phyloP scores from a whole-genome alignment of 2,113 vertebrate genomes.

The Petrocephalus microphthalmus region DNA sequence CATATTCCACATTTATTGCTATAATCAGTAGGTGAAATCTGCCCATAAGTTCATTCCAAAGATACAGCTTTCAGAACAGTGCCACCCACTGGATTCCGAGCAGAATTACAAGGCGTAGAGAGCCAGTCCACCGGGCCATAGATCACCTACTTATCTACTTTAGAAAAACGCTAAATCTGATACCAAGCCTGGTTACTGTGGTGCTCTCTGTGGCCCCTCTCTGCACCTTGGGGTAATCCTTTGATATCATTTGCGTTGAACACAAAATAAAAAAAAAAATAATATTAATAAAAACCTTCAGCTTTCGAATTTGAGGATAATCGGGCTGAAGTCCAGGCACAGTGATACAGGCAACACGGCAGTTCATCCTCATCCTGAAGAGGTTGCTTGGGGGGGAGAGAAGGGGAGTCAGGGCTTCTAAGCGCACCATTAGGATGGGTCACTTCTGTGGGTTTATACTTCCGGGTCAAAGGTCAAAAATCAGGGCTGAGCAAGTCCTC shows the following conservation, averaged over 20 bases:
- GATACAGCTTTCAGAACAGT: conserved; percentile 39
- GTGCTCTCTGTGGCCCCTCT: conserved; percentile 12
- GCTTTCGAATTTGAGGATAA: conserved; percentile 19
- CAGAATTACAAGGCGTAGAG: conserved; percentile 33
- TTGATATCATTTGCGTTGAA: conserved; percentile 8
- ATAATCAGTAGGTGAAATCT: conserved; percentile 55
- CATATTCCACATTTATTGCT: conserved; percentile 70
- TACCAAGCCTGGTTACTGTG: conserved; percentile 24
- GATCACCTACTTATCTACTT: conserved; percentile 30
- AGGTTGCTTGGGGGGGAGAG: conserved; percentile 27
- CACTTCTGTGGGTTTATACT: conserved; percentile 48
- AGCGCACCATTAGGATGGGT: conserved; percentile 34
- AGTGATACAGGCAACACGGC: conserved; percentile 59
- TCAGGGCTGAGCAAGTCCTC: conserved; percentile 30
- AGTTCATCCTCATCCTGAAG: conserved; percentile 41
- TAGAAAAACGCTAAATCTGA: conserved; percentile 33
- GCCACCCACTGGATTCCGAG: conserved; percentile 43
- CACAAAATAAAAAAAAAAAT: not conserved
- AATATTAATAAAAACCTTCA: conserved; percentile 15
- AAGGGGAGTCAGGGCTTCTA: conserved; percentile 10
- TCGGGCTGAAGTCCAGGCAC: conserved; percentile 56
- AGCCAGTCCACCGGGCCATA: conserved; percentile 18
- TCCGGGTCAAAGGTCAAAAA: conserved; percentile 41
- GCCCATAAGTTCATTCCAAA: conserved; percentile 37
- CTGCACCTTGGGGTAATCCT: not conserved